A percentile compares a stretch with the other conserved stretches of the same genome.
Conservation (phyloP, 2,113 vertebrate species). For the Bucco capensis region DNA sequence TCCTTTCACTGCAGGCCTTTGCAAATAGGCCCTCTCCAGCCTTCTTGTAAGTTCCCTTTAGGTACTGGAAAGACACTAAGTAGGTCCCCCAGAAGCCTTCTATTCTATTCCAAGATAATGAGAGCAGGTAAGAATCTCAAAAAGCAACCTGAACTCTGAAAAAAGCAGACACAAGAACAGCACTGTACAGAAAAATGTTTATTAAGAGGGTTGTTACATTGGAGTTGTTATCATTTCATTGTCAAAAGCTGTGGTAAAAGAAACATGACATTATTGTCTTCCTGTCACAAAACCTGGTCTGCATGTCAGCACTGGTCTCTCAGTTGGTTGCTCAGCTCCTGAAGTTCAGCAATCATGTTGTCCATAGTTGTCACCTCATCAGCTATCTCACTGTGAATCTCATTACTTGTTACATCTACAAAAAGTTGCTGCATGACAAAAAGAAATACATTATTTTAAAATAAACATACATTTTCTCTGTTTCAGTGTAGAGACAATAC, state of each 20-base stretch:
- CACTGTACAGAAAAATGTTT: slow-evolving; percentile 51
- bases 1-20: too few species aligned
- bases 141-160: neutral
- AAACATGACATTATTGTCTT: neutral
- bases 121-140: neutral
- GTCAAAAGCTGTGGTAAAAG: neutral
- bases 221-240: slow-evolving; percentile 3
- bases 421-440: slow-evolving; percentile 82
- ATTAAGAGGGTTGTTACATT: slow-evolving; percentile 14
- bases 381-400: slow-evolving; percentile 77
- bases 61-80: too few species aligned
- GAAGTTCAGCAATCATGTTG: slow-evolving; percentile 77
- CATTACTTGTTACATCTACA: slow-evolving; percentile 77
- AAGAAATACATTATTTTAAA: slow-evolving; percentile 12
- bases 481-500: neutral
- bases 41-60: too few species aligned
- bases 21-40: too few species aligned
- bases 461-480: neutral
- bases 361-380: slow-evolving; percentile 79
- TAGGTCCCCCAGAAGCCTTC: too few species aligned
- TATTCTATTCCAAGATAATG: too few species aligned
- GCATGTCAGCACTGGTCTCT: slow-evolving; percentile 71
- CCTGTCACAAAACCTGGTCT: neutral
- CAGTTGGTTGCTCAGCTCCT: slow-evolving; percentile 80
- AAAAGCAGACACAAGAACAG: slow-evolving; percentile 20